Base-by-base conservation (phyloP, 2,113 vertebrate species). In the Erythrolamprus reginae region DNA sequence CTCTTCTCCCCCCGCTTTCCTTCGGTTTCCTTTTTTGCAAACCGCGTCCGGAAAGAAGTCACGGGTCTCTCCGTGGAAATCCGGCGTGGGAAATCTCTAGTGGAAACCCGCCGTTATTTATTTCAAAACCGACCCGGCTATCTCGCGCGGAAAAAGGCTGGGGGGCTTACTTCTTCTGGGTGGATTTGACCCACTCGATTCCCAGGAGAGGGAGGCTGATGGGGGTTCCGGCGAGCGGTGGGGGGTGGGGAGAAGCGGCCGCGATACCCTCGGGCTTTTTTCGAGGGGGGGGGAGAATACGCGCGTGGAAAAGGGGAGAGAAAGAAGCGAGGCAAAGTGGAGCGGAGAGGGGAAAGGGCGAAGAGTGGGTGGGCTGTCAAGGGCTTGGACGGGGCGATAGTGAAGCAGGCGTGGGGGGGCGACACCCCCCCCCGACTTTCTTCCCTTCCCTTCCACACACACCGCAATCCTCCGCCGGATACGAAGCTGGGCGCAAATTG, bases 21-120 rank as follows among this genome's bases (percentile, higher is more conserved):
- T n/a, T n/a, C n/a, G n/a, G n/a, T n/a, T n/a, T n/a, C n/a, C n/a
- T n/a, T n/a, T n/a, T n/a, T n/a, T n/a, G n/a, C n/a, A n/a, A n/a
- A n/a, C n/a, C n/a, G n/a, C n/a, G n/a, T n/a, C n/a, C n/a, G n/a
- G n/a, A n/a, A n/a, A n/a, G n/a, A n/a, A n/a, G n/a, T n/a, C 95
- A 96, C 96, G 97, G 96, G 97, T 97, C 96, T 96, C 93, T 90
- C 88, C 88, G 89, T 95, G 96, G 95, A 96, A 97, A 97, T 95
- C 95, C 95, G 96, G 95, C n/a, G n/a, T n/a, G n/a, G n/a, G n/a
- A n/a, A n/a, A n/a, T n/a, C n/a, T n/a, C n/a, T n/a, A n/a, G n/a
- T n/a, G n/a, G n/a, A n/a, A n/a, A n/a, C n/a, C n/a, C n/a, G n/a
- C n/a, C n/a, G n/a, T n/a, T n/a, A n/a, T n/a, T 45, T 52, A 17